Conservation (phyloP, 2,113 vertebrate genomes). For the Elaphurus davidianus region DNA sequence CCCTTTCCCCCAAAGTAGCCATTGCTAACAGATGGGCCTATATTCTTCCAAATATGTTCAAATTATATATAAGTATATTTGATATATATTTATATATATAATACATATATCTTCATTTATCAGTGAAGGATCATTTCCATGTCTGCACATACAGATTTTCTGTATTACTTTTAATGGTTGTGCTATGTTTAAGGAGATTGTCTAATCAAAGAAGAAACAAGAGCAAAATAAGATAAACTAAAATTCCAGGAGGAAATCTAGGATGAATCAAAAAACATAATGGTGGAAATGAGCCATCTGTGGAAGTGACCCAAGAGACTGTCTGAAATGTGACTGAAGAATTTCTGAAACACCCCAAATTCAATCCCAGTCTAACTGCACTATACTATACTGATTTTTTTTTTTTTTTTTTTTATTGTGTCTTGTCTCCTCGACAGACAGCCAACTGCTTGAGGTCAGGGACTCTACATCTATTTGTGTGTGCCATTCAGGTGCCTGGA, state of each 20-base stretch:
- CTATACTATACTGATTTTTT: slow-evolving; percentile 22
- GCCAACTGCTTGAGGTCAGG: slow-evolving; percentile 40
- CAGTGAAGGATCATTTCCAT: background rate
- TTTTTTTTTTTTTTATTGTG: background rate
- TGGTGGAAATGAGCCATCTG: slow-evolving; percentile 61
- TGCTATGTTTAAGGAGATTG: background rate
- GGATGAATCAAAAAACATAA: slow-evolving; percentile 33
- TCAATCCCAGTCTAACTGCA: background rate
- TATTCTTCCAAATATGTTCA: slow-evolving; percentile 60
- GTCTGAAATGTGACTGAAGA: slow-evolving; percentile 53
- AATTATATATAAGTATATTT: slow-evolving; percentile 36
- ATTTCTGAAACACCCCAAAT: slow-evolving; percentile 53
- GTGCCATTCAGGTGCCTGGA: background rate
- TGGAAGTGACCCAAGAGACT: slow-evolving; percentile 50
- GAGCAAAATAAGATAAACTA: slow-evolving; percentile 16
- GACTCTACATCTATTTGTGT: background rate
- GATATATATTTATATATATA: slow-evolving; percentile 20
- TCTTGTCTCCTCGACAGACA: background rate
- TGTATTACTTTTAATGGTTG: background rate
- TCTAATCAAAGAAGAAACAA: slow-evolving; percentile 35
- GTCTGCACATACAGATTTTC: background rate
- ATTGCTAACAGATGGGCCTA: slow-evolving; percentile 66
- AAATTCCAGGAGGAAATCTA: slow-evolving; percentile 35
- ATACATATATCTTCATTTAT: slow-evolving; percentile 24
- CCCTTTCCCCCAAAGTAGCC: slow-evolving; percentile 57